These are phyloP conservation scores for Tor tambroides DNA, from an alignment of 2,113 vertebrate species.

Conservation along the genomic window DNA sequence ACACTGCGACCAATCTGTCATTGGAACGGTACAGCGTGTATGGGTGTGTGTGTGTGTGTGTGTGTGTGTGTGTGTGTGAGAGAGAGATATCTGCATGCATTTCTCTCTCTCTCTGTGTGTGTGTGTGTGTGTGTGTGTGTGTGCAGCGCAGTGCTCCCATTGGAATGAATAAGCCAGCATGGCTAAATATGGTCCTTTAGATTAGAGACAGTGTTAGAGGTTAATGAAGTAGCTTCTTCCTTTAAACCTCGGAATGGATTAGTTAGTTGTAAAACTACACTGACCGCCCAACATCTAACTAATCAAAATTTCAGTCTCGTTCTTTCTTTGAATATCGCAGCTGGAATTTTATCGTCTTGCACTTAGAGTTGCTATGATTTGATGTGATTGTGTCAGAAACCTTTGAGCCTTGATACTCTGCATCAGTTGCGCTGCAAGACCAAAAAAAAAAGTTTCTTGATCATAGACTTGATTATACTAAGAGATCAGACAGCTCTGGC, in stretches of 20 bases:
- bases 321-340: too few species aligned
- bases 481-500: constrained; percentile 21
- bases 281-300: not conserved
- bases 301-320: constrained; percentile 6
- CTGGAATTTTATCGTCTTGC: not conserved
- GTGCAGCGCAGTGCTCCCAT: not conserved
- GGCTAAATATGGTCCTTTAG: constrained; percentile 39
- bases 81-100: constrained; percentile 15
- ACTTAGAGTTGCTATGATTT: not conserved
- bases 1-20: constrained; percentile 3
- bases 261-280: constrained; percentile 28
- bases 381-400: not conserved
- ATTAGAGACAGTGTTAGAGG: constrained; percentile 31
- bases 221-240: constrained; percentile 28
- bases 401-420: not conserved
- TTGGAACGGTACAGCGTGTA: constrained; percentile 5
- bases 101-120: not conserved
- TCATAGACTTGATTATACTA: constrained; percentile 18
- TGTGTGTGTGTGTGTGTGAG: not conserved
- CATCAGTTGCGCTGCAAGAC: not conserved
- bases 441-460: not conserved
- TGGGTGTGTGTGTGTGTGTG: not conserved
- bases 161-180: constrained; percentile 35
- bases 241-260: constrained; percentile 29
- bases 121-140: not conserved